Evolutionary conservation across 2,888 invertebrate species (phyloP).

Genomic region (Glaucopsyche alexis): DNA sequence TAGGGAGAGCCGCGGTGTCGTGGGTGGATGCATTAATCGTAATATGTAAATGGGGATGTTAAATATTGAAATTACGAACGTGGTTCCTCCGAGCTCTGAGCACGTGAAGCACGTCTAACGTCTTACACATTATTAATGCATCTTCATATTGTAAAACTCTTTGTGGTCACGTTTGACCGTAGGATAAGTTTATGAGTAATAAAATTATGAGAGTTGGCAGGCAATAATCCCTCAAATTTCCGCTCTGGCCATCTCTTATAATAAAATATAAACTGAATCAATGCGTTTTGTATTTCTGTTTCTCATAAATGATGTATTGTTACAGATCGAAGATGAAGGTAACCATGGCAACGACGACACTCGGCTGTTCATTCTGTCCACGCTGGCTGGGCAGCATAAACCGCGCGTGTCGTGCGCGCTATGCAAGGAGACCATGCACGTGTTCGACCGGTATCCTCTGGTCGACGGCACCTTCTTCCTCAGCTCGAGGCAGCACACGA

Average conservation of each 20-base stretch:
- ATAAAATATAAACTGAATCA: too few species aligned
- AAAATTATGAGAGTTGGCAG: neutral
- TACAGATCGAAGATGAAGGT: constrained; percentile 98
- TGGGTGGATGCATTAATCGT: constrained; percentile 78
- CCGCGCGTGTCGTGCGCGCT: constrained; percentile 91
- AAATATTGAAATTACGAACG: constrained; percentile 72
- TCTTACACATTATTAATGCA: neutral
- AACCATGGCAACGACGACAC: constrained; percentile 99
- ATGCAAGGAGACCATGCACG: constrained; percentile 93
- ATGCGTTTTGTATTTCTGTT: too few species aligned
- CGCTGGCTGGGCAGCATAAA: constrained; percentile 94
- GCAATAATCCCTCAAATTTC: neutral
- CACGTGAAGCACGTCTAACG: constrained; percentile 30
- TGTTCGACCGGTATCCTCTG: constrained; percentile 98
- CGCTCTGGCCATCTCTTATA: too few species aligned
- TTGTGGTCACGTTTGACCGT: neutral
- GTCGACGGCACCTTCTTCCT: constrained; percentile 99
- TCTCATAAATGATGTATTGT: constrained; percentile 50
- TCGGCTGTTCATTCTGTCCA: constrained; percentile 96
- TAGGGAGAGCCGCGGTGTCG: constrained; percentile 72
- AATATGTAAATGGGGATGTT: constrained; percentile 75
- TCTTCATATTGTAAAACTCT: neutral
- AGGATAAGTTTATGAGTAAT: neutral
- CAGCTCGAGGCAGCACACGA: constrained; percentile 94
- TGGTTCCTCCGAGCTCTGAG: constrained; percentile 53